Percentiles rank a stretch among this genome's conserved stretches.
Evolutionary conservation across 1,140 invertebrate genomes (phyloP).

Genomic region (Theocolax elegans): DNA sequence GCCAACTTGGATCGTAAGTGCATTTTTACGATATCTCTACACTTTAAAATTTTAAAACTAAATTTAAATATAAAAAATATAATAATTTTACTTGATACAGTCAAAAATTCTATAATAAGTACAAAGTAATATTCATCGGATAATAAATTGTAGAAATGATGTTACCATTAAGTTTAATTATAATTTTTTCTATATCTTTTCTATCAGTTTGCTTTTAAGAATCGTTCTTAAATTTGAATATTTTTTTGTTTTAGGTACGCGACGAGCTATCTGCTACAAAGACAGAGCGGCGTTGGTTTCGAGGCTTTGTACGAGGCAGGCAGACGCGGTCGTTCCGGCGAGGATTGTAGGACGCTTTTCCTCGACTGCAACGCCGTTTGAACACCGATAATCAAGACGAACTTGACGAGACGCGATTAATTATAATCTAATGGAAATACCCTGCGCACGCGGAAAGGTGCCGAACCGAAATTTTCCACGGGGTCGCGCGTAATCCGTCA

Average conservation of each 20-base stretch:
- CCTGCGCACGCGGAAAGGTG: neutral
- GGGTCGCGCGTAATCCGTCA: no score
- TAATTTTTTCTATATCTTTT: no score
- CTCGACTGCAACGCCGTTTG: constrained; percentile 89
- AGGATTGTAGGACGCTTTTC: constrained; percentile 84
- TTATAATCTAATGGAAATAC: no score
- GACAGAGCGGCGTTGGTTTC: constrained; percentile 78
- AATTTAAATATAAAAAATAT: no score
- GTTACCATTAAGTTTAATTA: no score
- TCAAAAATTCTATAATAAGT: no score
- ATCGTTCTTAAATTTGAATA: no score
- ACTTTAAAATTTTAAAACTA: no score
- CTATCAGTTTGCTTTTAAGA: no score
- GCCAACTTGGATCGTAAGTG: constrained; percentile 92
- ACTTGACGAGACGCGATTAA: neutral
- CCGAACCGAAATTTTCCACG: neutral
- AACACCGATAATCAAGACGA: constrained; percentile 34
- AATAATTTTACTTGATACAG: no score
- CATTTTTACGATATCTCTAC: neutral
- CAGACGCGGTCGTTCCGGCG: constrained; percentile 82
- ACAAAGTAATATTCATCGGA: no score
- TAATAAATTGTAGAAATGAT: no score
- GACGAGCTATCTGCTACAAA: constrained; percentile 84
- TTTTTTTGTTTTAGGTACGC: constrained; percentile 78
- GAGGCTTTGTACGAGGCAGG: constrained; percentile 86